These are phyloP conservation scores for Ptyas mucosa DNA, from an alignment of 2,113 vertebrate species.

Conservation along the genomic window DNA sequence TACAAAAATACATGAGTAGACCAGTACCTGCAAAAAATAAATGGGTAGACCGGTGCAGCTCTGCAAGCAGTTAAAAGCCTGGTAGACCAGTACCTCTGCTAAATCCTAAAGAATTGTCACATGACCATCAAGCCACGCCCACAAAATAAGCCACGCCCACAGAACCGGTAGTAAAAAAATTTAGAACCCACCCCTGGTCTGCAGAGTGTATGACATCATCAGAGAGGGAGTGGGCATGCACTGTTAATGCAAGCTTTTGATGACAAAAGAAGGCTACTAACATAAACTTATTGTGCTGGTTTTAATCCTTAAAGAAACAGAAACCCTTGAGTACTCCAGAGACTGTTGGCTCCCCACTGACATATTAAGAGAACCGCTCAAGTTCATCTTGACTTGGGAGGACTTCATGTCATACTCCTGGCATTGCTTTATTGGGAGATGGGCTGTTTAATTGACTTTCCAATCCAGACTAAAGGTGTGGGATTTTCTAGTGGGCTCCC, in stretches of 20 bases:
- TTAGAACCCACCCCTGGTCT: too few relatives aligned
- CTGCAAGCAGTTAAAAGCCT: too few relatives aligned
- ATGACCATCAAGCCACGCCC: too few relatives aligned
- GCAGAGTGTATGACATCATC: not conserved
- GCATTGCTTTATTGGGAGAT: not conserved
- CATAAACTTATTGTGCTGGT: not conserved
- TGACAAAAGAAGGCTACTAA: not conserved
- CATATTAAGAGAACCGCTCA: not conserved
- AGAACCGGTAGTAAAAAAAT: too few relatives aligned
- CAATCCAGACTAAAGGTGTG: not conserved
- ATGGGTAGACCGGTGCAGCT: too few relatives aligned
- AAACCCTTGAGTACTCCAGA: not conserved
- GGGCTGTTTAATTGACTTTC: not conserved
- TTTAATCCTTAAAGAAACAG: not conserved
- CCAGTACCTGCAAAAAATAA: too few relatives aligned
- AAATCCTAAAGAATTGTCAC: too few relatives aligned
- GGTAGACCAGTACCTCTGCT: too few relatives aligned
- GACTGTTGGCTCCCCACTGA: not conserved
- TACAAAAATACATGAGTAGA: too few relatives aligned
- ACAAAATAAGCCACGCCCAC: too few relatives aligned
- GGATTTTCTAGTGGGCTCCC: not conserved
- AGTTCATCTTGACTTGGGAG: not conserved
- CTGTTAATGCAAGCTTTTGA: not conserved
- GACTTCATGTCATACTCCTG: not conserved
- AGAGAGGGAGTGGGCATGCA: not conserved